Evolutionary conservation across 2,797 vertebrate species (phyloP), one percentile per base, ranked within the genome.

Genomic region (Dicrostonyx torquatus): DNA sequence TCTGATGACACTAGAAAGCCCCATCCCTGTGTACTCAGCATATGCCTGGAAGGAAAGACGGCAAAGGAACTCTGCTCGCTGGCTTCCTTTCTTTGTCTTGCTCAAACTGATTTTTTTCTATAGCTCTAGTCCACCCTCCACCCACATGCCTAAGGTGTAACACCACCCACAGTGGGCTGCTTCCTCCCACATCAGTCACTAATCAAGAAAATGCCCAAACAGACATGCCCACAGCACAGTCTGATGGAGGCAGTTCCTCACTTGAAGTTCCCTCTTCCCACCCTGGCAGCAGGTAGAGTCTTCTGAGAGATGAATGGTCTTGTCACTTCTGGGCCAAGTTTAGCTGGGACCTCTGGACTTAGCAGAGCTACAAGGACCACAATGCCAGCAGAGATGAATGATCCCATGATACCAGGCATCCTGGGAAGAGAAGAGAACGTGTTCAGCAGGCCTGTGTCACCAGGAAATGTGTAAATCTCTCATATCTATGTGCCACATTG

Each of bases 401-500:
- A 64, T 34, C 37, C 20, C 31, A 53, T 5, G 29, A 5, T 5
- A 31, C 9, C 10, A 43, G 10, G 9, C 31, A 40, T 83, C 31
- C n/a, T 3, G 29, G 55, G 12, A 20, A 20, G 26, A 80, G 37
- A 43, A 55, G 53, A 40, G 45, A 62, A 14, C 34, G 2, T 34
- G n/a, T 40, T 50, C 12, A 5, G 66, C 22, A 45, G 64, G 18
- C 22, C 34, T 7, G 31, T 40, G 4, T 1, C 24, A 22, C n/a
- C 5, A 13, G 9, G 2, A 50, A 55, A 24, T 7, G 3, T 1
- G 0, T 12, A 11, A 18, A 43, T 40, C 2, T 12, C 4, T 14
- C 45, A 10, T 15, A 1, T 15, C 15, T 0, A 5, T 0, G 0
- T 1, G 26, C 12, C 22, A 26, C 73, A 0, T 15, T 1, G 20